Evolutionary conservation across 2,888 invertebrate species (phyloP).

Genomic region (Linyphia triangularis): DNA sequence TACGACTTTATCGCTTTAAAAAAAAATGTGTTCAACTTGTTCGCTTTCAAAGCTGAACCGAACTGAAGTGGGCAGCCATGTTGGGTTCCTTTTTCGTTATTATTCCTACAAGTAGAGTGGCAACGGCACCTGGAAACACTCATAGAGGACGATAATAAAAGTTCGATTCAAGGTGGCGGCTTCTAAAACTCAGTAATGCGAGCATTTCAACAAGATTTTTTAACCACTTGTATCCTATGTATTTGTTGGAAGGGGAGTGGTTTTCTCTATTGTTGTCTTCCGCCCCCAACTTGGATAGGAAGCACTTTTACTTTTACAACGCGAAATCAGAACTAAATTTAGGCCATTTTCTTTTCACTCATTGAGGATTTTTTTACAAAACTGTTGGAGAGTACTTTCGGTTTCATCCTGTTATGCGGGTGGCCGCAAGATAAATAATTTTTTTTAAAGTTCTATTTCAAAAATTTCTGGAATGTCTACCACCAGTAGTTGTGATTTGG

Average conservation of each 20-base stretch:
- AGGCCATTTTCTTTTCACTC: slow-evolving; percentile 8
- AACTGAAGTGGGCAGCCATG: slow-evolving; percentile 35
- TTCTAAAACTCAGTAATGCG: slow-evolving; percentile 6
- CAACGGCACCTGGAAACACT: slow-evolving; percentile 70
- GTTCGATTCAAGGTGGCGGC: slow-evolving; percentile 31
- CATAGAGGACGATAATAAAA: slow-evolving; percentile 31
- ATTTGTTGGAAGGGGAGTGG: slow-evolving; percentile 14
- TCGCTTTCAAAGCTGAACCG: slow-evolving; percentile 29
- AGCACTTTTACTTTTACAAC: not conserved
- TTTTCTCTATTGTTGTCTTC: slow-evolving; percentile 33
- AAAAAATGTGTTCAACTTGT: slow-evolving; percentile 27
- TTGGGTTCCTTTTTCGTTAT: slow-evolving; percentile 32
- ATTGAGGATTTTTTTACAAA: not conserved
- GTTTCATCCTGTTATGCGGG: not conserved
- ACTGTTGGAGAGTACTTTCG: not conserved
- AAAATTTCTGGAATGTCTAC: slow-evolving; percentile 3
- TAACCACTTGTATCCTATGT: slow-evolving; percentile 31
- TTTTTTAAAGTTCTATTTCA: not conserved
- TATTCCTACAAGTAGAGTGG: slow-evolving; percentile 37
- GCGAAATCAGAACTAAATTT: slow-evolving; percentile 29
- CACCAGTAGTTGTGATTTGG: not conserved
- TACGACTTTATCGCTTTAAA: slow-evolving; percentile 6
- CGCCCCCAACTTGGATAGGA: slow-evolving; percentile 25
- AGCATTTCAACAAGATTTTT: slow-evolving; percentile 26
- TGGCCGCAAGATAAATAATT: not conserved